Evolutionary conservation across 2,113 vertebrate species (phyloP).

Genomic region (Phyllostomus discolor): DNA sequence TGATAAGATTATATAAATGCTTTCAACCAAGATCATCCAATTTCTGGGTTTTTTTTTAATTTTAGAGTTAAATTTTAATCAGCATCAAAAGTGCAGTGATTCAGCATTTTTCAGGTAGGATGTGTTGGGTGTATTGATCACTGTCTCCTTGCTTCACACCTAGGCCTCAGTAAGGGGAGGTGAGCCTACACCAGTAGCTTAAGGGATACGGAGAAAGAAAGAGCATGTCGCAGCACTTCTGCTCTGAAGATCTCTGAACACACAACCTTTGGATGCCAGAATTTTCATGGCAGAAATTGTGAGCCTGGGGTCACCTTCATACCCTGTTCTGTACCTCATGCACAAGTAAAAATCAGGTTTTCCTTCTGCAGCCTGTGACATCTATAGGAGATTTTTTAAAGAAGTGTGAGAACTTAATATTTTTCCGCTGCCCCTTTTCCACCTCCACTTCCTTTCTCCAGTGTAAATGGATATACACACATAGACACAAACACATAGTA

Average conservation of each 20-base stretch:
- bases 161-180: background rate
- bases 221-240: background rate
- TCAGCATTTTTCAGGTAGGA: background rate
- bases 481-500: background rate
- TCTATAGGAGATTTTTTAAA: background rate
- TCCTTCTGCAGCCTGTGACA: background rate
- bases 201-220: background rate
- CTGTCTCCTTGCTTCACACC: background rate
- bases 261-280: background rate
- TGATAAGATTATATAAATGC: background rate
- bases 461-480: background rate
- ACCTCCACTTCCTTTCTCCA: background rate
- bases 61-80: background rate
- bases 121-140: background rate
- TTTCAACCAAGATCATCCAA: background rate
- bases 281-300: background rate
- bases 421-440: background rate
- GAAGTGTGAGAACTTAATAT: background rate
- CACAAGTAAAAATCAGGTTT: background rate
- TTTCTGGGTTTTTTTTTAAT: background rate
- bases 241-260: background rate
- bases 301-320: background rate
- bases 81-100: background rate
- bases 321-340: background rate
- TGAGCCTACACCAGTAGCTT: fast-evolving